These are phyloP conservation scores for Syritta pipiens DNA, from an alignment of 2,888 invertebrate genomes.

Conservation along the genomic window DNA sequence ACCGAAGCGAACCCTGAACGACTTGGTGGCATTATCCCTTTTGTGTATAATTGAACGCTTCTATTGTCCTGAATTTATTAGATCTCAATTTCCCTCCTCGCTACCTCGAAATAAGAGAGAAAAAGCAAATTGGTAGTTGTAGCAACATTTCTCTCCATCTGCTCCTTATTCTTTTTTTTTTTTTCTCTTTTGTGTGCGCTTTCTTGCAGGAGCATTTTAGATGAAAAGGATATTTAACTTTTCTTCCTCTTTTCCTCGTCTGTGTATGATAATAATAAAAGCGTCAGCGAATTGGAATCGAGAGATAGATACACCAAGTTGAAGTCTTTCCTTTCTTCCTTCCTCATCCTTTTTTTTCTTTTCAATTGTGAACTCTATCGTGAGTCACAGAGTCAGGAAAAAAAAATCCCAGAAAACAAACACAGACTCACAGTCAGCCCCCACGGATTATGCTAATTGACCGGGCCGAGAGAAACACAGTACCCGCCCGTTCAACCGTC, in stretches of 20 bases:
- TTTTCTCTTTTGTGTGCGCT: not conserved
- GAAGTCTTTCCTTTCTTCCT: constrained; percentile 2
- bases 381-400: not conserved
- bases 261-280: constrained; percentile 58
- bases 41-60: constrained; percentile 67
- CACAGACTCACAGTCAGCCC: too few species aligned
- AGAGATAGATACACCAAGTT: too few species aligned
- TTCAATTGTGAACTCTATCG: too few species aligned
- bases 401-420: not conserved
- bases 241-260: too few species aligned
- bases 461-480: constrained; percentile 5
- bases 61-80: constrained; percentile 64
- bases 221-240: constrained; percentile 47
- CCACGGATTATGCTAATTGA: constrained; percentile 55
- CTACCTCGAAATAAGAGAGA: constrained; percentile 51
- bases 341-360: not conserved
- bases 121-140: constrained; percentile 45
- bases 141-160: constrained; percentile 17
- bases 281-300: constrained; percentile 53
- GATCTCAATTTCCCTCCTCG: constrained; percentile 62
- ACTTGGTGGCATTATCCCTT: constrained; percentile 33
- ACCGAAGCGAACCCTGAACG: not conserved
- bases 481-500: too few species aligned
- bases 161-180: constrained; percentile 13
- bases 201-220: constrained; percentile 31